Conservation (phyloP, 64 coral and sea anemone genomes). For the Acropora tenuis region DNA sequence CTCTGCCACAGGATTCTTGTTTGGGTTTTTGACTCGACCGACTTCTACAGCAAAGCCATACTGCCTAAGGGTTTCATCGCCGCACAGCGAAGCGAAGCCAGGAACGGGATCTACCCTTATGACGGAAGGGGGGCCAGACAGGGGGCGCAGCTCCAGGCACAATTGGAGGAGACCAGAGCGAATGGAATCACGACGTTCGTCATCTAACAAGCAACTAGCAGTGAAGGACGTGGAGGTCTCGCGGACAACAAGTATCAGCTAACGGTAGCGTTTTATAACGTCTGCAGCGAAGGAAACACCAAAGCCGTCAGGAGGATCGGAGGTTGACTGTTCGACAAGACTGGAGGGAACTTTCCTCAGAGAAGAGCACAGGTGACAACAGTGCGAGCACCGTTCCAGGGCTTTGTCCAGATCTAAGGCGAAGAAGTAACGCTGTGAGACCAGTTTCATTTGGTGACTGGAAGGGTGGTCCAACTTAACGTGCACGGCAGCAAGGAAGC, state of each 20-base stretch:
- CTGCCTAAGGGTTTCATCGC: not conserved
- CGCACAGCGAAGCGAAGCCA: slow-evolving; percentile 6
- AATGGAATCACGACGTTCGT: no score
- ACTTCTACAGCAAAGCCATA: slow-evolving; percentile 14
- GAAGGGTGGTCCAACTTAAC: no score
- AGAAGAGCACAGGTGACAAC: slow-evolving; percentile 29
- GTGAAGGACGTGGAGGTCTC: slow-evolving; percentile 17
- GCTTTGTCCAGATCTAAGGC: slow-evolving; percentile 34
- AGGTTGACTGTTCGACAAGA: slow-evolving; percentile 27
- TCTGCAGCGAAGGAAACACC: slow-evolving; percentile 42
- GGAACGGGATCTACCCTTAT: no score
- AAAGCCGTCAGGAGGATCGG: slow-evolving; percentile 4
- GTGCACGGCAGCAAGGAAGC: no score
- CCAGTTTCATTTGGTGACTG: not conserved
- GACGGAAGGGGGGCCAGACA: no score
- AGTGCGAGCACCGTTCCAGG: slow-evolving; percentile 8
- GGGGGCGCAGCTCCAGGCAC: no score
- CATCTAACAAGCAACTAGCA: not conserved
- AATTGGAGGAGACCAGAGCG: no score
- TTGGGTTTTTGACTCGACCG: slow-evolving; percentile 17
- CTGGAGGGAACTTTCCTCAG: slow-evolving; percentile 11
- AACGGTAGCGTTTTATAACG: slow-evolving; percentile 11
- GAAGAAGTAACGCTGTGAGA: slow-evolving; percentile 17
- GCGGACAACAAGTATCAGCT: slow-evolving; percentile 9
- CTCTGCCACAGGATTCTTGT: slow-evolving; percentile 56